Base-by-base conservation (phyloP, 2,797 vertebrate species). In the Phylloscopus collybita region DNA sequence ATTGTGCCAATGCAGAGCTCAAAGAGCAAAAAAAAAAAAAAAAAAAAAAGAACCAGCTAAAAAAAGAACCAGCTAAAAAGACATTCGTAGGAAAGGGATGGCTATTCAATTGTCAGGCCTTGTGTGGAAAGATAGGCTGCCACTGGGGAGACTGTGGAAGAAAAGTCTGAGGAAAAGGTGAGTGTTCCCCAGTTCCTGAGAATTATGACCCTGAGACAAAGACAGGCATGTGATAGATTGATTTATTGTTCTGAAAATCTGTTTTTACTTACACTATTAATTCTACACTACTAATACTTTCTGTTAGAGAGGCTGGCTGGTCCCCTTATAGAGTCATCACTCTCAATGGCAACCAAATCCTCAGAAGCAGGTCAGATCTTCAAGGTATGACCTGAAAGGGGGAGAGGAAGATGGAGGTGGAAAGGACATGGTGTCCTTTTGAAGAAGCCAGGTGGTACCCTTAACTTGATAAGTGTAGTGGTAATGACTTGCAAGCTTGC, bases 241-340 rank as follows among this genome's bases (percentile, higher is more conserved):
- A 86, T 89, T 89, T 76, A 76, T 82, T 90, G 23, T 83, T 90
- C 51, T 59, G 29, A 80, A 76, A 65, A 82, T 89, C 70, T 89
- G 64, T 59, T 93, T 95, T 66, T 59, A 75, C 30, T 94, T 80
- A 69, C 86, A 72, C 18, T 75, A 23, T 50, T 67, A 51, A n/a
- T 61, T 83, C 60, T 70, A 50, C 1, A 5, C 14, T 62, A 71
- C 32, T 57, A 71, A 61, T 30, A 53, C 29, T 66, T 91, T 80
- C 40, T 73, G 40, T 56, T 71, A 45, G 27, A 73, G 29, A 79
- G 38, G 25, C 21, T 76, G 26, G 62, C 76, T 0, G 0, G 45
- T 78, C 25, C 11, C 32, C 50, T 82, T 60, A 53, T 19, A 45
- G 34, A 64, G 18, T 10, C 42, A 49, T 36, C 62, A 22, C 36